These are phyloP conservation scores for Machimus rusticus DNA, from an alignment of 2,888 invertebrate species.

Conservation along the genomic window DNA sequence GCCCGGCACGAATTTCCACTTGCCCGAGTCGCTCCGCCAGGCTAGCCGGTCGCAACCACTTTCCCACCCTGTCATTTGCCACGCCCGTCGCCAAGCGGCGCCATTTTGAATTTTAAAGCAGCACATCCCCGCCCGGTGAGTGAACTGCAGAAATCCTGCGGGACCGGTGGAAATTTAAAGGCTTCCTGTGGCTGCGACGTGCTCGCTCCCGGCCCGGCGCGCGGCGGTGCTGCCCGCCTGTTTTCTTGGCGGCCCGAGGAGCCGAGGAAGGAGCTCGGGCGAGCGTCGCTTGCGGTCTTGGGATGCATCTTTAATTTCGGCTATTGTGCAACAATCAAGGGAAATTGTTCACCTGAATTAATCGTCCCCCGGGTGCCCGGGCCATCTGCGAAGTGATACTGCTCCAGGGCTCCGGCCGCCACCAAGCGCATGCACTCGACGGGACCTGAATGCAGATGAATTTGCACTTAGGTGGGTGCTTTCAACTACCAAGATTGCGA, in stretches of 20 bases:
- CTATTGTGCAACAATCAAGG: slow-evolving; percentile 1
- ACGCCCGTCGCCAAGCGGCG: slow-evolving; percentile 44
- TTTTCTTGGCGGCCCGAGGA: background rate
- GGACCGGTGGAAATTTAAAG: slow-evolving; percentile 38
- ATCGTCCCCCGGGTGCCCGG: background rate
- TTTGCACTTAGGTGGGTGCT: background rate
- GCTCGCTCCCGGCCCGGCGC: background rate
- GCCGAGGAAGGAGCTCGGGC: background rate
- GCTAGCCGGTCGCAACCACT: background rate
- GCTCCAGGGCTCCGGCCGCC: background rate
- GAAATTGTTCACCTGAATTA: background rate
- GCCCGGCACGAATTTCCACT: slow-evolving; percentile 14
- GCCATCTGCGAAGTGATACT: background rate
- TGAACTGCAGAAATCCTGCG: slow-evolving; percentile 23
- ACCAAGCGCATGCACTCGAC: background rate
- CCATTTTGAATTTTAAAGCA: slow-evolving; percentile 50
- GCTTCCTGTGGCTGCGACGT: slow-evolving; percentile 32
- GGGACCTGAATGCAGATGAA: background rate
- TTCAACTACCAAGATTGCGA: background rate
- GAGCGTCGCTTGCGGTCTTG: background rate
- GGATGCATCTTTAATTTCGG: background rate
- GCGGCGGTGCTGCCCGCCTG: background rate
- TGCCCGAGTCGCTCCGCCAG: background rate
- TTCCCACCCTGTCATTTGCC: slow-evolving; percentile 39
- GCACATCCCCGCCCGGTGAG: slow-evolving; percentile 22